A percentile compares a stretch with the other conserved stretches of the same genome.
Evolutionary conservation across 2,888 invertebrate species (phyloP).

Genomic region (Ramazzottius varieornatus): DNA sequence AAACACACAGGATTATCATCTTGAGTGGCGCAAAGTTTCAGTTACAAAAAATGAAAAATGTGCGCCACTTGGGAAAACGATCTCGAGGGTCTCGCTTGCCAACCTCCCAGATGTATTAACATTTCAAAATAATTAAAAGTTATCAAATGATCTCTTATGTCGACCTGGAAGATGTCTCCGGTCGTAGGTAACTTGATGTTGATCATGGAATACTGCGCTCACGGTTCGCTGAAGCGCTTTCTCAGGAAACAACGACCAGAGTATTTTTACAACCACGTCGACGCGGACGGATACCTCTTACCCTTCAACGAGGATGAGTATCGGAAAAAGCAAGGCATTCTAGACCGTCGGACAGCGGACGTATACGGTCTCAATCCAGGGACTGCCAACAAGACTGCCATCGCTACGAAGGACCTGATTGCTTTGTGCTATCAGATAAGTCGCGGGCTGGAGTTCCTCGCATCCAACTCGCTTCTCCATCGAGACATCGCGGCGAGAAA

Average conservation of each 20-base stretch:
- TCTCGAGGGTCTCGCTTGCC: too few relatives aligned
- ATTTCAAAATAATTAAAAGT: too few relatives aligned
- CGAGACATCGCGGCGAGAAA: constrained; percentile 1
- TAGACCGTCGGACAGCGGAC: not conserved
- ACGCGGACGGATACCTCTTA: not conserved
- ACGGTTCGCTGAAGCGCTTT: not conserved
- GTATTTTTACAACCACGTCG: not conserved
- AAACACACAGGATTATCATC: too few relatives aligned
- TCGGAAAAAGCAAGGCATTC: not conserved
- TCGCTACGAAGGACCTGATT: not conserved
- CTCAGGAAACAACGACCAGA: not conserved
- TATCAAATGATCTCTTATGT: too few relatives aligned
- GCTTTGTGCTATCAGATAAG: not conserved
- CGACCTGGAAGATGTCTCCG: too few relatives aligned
- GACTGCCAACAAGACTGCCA: not conserved
- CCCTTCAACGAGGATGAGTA: not conserved
- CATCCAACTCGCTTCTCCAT: not conserved
- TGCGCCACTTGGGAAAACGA: too few relatives aligned
- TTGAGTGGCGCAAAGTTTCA: too few relatives aligned
- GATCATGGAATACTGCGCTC: not conserved
- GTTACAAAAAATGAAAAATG: too few relatives aligned
- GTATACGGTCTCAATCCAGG: not conserved
- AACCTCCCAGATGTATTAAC: too few relatives aligned
- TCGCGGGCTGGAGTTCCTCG: not conserved
- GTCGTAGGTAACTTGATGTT: not conserved